Percentiles rank a stretch among this genome's conserved stretches.
These are phyloP conservation scores for Tetanocera ferruginea DNA, from an alignment of 2,888 invertebrate genomes.

Conservation along the genomic window DNA sequence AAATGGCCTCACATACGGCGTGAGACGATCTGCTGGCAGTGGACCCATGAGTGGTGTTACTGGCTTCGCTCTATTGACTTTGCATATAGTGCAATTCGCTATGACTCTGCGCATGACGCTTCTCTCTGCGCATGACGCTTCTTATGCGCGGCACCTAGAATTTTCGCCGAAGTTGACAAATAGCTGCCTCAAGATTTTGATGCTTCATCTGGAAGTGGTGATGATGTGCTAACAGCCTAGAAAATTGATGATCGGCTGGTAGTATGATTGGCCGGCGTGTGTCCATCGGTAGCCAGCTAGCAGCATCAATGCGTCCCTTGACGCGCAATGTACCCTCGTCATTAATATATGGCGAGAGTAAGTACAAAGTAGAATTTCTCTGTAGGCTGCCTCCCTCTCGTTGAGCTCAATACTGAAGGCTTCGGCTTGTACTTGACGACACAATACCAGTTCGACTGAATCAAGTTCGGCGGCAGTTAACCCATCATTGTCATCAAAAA, in stretches of 20 bases:
- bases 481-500: background rate
- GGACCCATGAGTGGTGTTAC: slow-evolving; percentile 45
- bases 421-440: slow-evolving; percentile 16
- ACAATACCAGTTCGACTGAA: background rate
- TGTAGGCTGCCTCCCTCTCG: background rate
- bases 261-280: slow-evolving; percentile 40
- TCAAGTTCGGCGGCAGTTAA: slow-evolving; percentile 1
- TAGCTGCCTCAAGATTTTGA: slow-evolving; percentile 43
- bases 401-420: background rate
- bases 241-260: slow-evolving; percentile 40
- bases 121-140: too few species aligned
- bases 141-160: slow-evolving; percentile 42
- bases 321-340: background rate
- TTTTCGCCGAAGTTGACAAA: slow-evolving; percentile 31
- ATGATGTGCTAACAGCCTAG: slow-evolving; percentile 30
- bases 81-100: slow-evolving; percentile 36
- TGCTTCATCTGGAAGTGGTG: slow-evolving; percentile 40
- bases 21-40: slow-evolving; percentile 29
- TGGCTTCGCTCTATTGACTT: slow-evolving; percentile 30
- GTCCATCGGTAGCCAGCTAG: slow-evolving; percentile 40
- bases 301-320: slow-evolving; percentile 38
- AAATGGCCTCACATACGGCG: slow-evolving; percentile 30
- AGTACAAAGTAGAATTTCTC: background rate
- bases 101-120: slow-evolving; percentile 35
- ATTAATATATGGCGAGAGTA: background rate